Evolutionary conservation across 2,888 invertebrate genomes (phyloP).

Genomic region (Spodoptera exigua): DNA sequence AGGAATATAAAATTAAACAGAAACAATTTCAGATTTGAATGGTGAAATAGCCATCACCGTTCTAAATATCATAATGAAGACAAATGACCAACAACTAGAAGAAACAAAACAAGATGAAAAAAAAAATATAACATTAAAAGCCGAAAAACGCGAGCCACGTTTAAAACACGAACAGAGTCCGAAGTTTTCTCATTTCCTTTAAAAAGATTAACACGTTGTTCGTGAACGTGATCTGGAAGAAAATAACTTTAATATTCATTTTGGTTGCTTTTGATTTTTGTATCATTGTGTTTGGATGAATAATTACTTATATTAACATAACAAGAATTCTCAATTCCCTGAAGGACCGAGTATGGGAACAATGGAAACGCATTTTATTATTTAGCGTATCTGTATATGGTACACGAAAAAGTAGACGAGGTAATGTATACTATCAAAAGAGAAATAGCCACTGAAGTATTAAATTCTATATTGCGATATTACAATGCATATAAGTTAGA

Average conservation of each 20-base stretch:
- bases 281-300: constrained; percentile 19
- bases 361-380: too few relatives aligned
- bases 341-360: too few relatives aligned
- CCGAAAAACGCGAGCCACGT: constrained; percentile 61
- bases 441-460: not conserved
- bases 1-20: too few relatives aligned
- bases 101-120: constrained; percentile 25
- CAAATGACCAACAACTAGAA: constrained; percentile 18
- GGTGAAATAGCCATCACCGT: too few relatives aligned
- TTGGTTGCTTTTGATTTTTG: constrained; percentile 41
- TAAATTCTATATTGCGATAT: not conserved
- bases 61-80: constrained; percentile 30
- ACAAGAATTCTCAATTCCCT: not conserved
- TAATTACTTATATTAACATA: not conserved
- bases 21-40: too few relatives aligned
- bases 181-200: constrained; percentile 82
- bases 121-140: constrained; percentile 37
- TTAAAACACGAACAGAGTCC: constrained; percentile 58
- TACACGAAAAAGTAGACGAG: too few relatives aligned
- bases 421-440: not conserved
- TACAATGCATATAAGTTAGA: constrained; percentile 4
- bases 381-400: too few relatives aligned
- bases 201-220: constrained; percentile 82
- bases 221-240: constrained; percentile 71
- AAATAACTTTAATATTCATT: constrained; percentile 71